A percentile compares a stretch with the other conserved stretches of the same genome.
These are phyloP conservation scores for Scylla paramamosain DNA, from an alignment of 1,140 invertebrate species.

Conservation along the genomic window DNA sequence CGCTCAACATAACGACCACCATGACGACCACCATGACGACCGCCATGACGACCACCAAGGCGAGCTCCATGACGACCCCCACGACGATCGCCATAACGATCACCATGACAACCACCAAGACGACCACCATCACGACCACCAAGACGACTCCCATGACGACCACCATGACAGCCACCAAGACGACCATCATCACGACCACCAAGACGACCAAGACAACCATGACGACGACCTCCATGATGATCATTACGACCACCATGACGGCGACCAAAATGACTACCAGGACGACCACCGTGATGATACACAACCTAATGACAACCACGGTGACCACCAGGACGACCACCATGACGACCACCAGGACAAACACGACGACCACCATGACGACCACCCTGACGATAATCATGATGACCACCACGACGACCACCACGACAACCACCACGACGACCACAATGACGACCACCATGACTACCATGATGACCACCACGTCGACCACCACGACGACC, in stretches of 20 bases:
- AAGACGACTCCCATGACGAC: not conserved
- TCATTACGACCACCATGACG: not conserved
- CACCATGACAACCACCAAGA: not conserved
- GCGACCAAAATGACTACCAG: not conserved
- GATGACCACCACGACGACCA: conserved; percentile 16
- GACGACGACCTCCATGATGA: not conserved
- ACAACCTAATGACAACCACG: conserved; percentile 30
- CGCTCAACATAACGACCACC: not conserved
- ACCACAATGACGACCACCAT: conserved; percentile 26
- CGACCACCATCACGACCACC: not conserved
- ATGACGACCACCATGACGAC: not conserved
- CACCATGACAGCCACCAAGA: not conserved
- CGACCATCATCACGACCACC: too few relatives aligned
- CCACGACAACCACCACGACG: not conserved
- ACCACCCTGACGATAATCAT: not conserved
- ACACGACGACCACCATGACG: not conserved
- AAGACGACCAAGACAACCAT: not conserved
- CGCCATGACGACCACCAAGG: not conserved
- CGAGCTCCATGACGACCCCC: not conserved
- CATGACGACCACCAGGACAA: not conserved
- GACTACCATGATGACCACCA: conserved; percentile 14
- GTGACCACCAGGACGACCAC: not conserved
- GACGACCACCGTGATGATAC: too few relatives aligned
- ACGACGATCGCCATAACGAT: not conserved
- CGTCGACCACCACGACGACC: not conserved